Percentiles rank a stretch among this genome's conserved stretches.
Evolutionary conservation across 2,113 vertebrate species (phyloP).

Genomic region (Tretioscincus oriximinensis): DNA sequence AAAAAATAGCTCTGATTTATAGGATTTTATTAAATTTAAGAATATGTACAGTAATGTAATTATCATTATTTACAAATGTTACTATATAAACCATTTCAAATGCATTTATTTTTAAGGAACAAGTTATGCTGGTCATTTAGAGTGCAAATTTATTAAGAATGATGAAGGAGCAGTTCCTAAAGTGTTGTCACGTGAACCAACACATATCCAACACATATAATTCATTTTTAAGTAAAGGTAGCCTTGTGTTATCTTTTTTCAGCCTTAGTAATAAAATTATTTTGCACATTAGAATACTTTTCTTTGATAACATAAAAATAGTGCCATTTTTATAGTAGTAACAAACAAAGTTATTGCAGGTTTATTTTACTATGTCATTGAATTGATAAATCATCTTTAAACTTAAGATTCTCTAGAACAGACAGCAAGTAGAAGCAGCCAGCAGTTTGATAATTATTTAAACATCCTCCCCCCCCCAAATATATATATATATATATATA

Average conservation of each 20-base stretch:
- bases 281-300: background rate
- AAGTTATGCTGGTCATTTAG: background rate
- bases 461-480: too few relatives aligned
- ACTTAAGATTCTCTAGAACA: too few relatives aligned
- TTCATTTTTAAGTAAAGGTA: background rate
- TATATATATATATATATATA: too few relatives aligned
- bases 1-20: conserved; percentile 42
- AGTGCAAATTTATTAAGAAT: conserved; percentile 20
- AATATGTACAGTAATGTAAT: conserved; percentile 27
- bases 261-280: background rate
- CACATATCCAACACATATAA: background rate
- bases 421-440: too few relatives aligned
- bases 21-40: conserved; percentile 34
- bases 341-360: too few relatives aligned
- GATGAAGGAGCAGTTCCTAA: background rate
- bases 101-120: too few relatives aligned
- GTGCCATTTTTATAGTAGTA: background rate
- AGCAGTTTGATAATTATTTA: too few relatives aligned
- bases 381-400: too few relatives aligned
- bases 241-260: background rate
- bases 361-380: too few relatives aligned
- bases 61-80: conserved; percentile 28
- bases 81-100: conserved; percentile 16
- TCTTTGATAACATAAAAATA: background rate
- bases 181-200: background rate